Base-by-base conservation (phyloP, 2,113 vertebrate species). In the Aix galericulata region DNA sequence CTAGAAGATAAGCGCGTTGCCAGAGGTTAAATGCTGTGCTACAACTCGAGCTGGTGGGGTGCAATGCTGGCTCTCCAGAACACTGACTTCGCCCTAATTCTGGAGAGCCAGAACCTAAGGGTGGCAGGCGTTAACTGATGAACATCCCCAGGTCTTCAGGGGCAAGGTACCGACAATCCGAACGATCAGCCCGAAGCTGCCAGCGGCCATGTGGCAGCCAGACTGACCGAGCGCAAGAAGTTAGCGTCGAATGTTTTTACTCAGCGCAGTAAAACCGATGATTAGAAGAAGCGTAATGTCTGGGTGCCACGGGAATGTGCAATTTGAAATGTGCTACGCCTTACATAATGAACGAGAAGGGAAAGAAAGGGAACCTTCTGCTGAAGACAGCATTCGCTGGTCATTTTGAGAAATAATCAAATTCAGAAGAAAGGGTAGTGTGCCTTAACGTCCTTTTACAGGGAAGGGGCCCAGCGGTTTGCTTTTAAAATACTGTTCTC, bases 401-500 rank as follows among this genome's bases (percentile, higher is more conserved):
- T 75, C 56, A 71, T 89, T 92, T 69, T 32, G 71, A 56, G 69
- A 88, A 92, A 82, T 86, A 95, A 84, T 78, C 29, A 73, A 48
- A 69, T 86, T 86, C 73, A 96, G 73, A 91, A 92, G 53, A 92
- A 94, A 52, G 91, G 1, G 11, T 93, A 58, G 62, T 8, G 3
- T 79, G 88, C 36, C 44, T 84, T 81, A 68, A 81, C 78, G 53
- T 52, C 31, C n/a, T 83, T 95, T 42, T 81, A n/a, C 64, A 86
- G 64, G 48, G 71, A 94, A 82, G 75, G 38, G 85, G 66, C 83
- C 76, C 83, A 90, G 88, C 84, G 90, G 92, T 92, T 96, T 94
- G 66, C 52, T 82, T 93, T 91, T 64, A 75, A 85, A 94, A 87
- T 27, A 34, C 60, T 96, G 64, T 91, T 95, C 93, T 86, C 90